phyloP scores from a whole-genome alignment of 2,797 vertebrate genomes.

The Pterois miles region DNA sequence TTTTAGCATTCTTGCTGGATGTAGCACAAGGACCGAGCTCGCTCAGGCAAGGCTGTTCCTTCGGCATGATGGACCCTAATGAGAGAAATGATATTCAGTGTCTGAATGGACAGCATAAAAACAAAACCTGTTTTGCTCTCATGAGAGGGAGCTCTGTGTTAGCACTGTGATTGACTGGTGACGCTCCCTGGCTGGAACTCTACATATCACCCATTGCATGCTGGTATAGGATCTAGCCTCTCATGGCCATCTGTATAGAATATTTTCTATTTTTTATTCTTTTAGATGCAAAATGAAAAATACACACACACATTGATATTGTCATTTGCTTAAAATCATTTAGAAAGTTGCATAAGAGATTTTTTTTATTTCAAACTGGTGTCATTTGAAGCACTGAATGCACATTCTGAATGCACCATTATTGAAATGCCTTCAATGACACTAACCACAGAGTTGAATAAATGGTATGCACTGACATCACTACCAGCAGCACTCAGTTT shows the following conservation, averaged over 20 bases:
- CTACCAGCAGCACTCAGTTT: background rate
- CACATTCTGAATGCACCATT: background rate
- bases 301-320: background rate
- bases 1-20: constrained; percentile 76
- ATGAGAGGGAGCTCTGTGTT: background rate
- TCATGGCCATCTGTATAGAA: background rate
- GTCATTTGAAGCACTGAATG: background rate
- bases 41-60: constrained; percentile 54
- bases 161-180: background rate
- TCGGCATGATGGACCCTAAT: constrained; percentile 72
- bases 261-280: background rate
- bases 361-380: background rate
- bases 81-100: constrained; percentile 12
- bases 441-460: background rate
- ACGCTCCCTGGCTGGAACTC: background rate
- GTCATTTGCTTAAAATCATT: background rate
- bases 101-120: background rate
- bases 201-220: background rate
- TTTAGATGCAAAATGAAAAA: background rate
- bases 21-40: constrained; percentile 31
- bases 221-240: background rate
- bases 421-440: background rate
- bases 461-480: background rate
- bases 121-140: background rate
- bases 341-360: background rate